These are phyloP conservation scores for Chelonus insularis DNA, from an alignment of 1,140 invertebrate genomes.

Conservation along the genomic window DNA sequence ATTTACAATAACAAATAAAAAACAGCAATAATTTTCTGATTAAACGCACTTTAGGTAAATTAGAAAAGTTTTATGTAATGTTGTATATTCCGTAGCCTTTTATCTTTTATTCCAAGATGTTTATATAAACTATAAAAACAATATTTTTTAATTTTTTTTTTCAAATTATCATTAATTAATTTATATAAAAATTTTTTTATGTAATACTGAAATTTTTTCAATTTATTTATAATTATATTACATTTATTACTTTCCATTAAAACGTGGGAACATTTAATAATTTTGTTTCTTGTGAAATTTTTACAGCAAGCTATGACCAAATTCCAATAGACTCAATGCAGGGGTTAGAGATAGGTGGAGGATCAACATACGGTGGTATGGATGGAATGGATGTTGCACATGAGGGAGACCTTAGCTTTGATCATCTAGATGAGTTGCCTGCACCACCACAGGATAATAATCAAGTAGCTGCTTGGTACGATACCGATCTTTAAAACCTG, in stretches of 20 bases:
- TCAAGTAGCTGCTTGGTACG: conserved; percentile 92
- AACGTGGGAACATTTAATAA: neutral
- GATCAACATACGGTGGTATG: conserved; percentile 74
- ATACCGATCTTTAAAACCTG: conserved; percentile 83
- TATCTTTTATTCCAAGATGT: conserved; percentile 33
- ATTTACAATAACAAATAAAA: too few relatives aligned
- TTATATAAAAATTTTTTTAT: too few relatives aligned
- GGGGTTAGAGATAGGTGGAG: conserved; percentile 83
- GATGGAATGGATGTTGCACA: conserved; percentile 84
- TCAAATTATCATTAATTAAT: conserved; percentile 8
- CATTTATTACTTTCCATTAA: neutral
- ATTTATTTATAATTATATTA: neutral
- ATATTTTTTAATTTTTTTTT: conserved; percentile 25
- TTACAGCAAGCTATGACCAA: conserved; percentile 86
- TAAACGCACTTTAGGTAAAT: too few relatives aligned
- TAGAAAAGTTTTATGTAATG: conserved; percentile 24
- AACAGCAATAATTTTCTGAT: too few relatives aligned
- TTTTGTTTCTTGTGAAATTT: too few relatives aligned
- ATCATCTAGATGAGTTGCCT: conserved; percentile 79
- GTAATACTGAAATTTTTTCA: too few relatives aligned
- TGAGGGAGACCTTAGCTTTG: conserved; percentile 78
- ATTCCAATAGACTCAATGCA: conserved; percentile 97
- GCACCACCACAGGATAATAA: conserved; percentile 87
- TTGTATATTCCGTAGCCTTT: conserved; percentile 37
- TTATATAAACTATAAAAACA: conserved; percentile 41